Evolutionary conservation across 2,888 invertebrate genomes (phyloP).

Genomic region (Cantharis rufa): DNA sequence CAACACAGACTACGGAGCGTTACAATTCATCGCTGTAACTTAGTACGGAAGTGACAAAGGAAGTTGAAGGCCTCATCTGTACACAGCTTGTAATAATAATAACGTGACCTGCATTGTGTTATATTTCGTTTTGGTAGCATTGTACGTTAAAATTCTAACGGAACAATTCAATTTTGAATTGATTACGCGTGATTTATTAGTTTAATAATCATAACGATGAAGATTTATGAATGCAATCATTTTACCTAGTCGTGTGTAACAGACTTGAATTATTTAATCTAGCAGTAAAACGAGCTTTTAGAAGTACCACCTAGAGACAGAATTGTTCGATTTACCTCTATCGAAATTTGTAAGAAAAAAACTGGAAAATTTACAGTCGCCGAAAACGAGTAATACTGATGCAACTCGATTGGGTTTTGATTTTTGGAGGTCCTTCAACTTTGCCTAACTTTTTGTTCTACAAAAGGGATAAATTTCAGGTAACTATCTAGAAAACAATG

Average conservation of each 20-base stretch:
- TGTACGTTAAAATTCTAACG: constrained; percentile 24
- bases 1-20: not conserved
- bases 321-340: not conserved
- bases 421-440: not conserved
- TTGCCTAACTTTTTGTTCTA: not conserved
- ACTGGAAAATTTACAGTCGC: not conserved
- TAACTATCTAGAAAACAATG: not conserved
- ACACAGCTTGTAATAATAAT: constrained; percentile 11
- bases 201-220: constrained; percentile 13
- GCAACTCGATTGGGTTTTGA: not conserved
- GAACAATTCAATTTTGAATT: constrained; percentile 21
- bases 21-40: constrained; percentile 19
- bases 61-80: constrained; percentile 28
- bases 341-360: not conserved
- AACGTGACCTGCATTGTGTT: constrained; percentile 24
- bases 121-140: constrained; percentile 14
- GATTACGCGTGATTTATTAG: constrained; percentile 23
- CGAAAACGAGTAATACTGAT: not conserved
- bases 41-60: constrained; percentile 26
- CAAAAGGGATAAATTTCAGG: not conserved
- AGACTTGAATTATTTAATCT: not conserved
- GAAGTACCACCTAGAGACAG: not conserved
- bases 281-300: not conserved
- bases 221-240: not conserved
- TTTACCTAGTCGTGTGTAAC: not conserved